Evolutionary conservation across 2,113 vertebrate species (phyloP).

Genomic region (Tonatia bakeri): DNA sequence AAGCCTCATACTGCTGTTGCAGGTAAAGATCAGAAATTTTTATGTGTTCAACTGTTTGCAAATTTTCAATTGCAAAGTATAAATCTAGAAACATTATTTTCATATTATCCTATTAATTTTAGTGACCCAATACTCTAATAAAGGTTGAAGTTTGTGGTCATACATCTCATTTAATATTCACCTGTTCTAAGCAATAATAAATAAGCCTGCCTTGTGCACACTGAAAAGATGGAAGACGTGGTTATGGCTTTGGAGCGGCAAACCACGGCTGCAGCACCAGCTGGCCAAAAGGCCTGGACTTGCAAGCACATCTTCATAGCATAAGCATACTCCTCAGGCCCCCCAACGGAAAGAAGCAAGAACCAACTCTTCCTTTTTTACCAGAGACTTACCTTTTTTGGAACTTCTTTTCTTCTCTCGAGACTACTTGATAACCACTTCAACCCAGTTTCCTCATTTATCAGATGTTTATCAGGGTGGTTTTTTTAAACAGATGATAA

Average conservation of each 20-base stretch:
- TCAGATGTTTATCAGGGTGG: neutral
- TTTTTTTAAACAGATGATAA: neutral
- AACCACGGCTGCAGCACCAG: neutral
- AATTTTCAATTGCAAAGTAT: constrained; percentile 4
- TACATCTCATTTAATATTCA: neutral
- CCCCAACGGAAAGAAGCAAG: neutral
- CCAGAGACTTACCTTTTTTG: neutral
- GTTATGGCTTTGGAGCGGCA: neutral
- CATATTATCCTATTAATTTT: neutral
- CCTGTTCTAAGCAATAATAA: neutral
- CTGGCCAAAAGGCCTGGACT: neutral
- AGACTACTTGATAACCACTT: neutral
- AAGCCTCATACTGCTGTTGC: neutral
- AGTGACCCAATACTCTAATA: neutral
- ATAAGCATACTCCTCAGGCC: neutral
- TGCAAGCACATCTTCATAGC: neutral
- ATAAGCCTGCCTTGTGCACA: neutral
- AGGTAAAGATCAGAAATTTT: neutral
- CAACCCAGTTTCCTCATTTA: neutral
- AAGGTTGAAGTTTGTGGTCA: neutral
- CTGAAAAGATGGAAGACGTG: neutral
- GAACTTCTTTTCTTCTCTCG: neutral
- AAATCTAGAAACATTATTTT: neutral
- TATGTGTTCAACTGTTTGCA: neutral
- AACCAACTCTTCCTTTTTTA: neutral